Evolutionary conservation across 1,140 invertebrate genomes (phyloP).

Genomic region (Diabrotica virgifera): DNA sequence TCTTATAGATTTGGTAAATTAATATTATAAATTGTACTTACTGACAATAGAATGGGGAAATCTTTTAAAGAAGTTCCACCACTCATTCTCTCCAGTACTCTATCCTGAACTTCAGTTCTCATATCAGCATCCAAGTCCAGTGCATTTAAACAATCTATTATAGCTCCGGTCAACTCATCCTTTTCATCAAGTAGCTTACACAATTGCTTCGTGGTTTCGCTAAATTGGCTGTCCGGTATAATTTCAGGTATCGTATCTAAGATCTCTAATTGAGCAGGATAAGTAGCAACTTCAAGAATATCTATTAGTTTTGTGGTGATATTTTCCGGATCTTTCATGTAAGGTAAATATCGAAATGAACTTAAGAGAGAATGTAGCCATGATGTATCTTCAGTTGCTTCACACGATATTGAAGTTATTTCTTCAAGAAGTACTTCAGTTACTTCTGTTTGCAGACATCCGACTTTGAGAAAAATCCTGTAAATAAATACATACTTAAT

Average conservation of each 20-base stretch:
- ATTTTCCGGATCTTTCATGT: constrained; percentile 34
- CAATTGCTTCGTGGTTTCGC: constrained; percentile 35
- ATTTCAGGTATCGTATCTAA: constrained; percentile 44
- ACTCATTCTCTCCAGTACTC: constrained; percentile 33
- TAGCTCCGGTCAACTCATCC: constrained; percentile 34
- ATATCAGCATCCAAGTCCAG: constrained; percentile 36
- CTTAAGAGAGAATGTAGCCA: constrained; percentile 36
- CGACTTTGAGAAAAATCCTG: constrained; percentile 50
- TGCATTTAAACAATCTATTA: constrained; percentile 42
- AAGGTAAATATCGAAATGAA: constrained; percentile 39
- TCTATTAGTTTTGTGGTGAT: constrained; percentile 39
- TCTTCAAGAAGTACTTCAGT: constrained; percentile 48
- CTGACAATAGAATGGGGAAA: constrained; percentile 38
- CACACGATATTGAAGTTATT: constrained; percentile 39
- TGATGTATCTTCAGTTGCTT: constrained; percentile 30
- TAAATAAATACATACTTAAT: constrained; percentile 4
- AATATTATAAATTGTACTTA: neutral
- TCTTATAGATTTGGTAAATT: no score
- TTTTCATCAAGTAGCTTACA: constrained; percentile 37
- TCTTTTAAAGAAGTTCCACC: constrained; percentile 29
- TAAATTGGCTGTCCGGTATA: constrained; percentile 39
- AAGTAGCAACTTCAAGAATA: constrained; percentile 39
- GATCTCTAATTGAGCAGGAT: constrained; percentile 41
- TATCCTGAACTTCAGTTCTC: constrained; percentile 34
- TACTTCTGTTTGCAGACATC: constrained; percentile 46